Percentiles rank a stretch among this genome's conserved stretches.
These are phyloP conservation scores for Melitaea athalia DNA, from an alignment of 2,888 invertebrate species.

Conservation along the genomic window DNA sequence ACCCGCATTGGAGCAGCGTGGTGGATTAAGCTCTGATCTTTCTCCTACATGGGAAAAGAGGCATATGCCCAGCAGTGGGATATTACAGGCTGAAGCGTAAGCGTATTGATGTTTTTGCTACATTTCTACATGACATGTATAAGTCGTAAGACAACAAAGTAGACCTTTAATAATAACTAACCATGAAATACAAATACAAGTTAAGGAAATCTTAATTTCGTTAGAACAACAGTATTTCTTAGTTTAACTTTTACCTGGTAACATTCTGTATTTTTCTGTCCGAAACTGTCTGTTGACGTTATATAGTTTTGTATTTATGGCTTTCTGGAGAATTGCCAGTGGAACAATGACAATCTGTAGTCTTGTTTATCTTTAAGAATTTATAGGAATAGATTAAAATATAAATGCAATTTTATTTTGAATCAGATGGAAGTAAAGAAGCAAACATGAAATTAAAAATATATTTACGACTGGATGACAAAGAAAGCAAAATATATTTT, in stretches of 20 bases:
- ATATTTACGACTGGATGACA: not conserved
- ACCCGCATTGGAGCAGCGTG: no score
- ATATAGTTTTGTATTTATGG: conserved; percentile 29
- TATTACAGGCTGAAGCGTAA: no score
- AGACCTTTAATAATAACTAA: not conserved
- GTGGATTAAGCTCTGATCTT: no score
- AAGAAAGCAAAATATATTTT: no score
- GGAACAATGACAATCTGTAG: conserved; percentile 31
- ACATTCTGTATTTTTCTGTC: conserved; percentile 23
- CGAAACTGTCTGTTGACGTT: conserved; percentile 28
- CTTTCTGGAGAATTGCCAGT: conserved; percentile 33
- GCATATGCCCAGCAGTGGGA: no score
- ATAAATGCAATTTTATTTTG: not conserved
- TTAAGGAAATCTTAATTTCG: conserved; percentile 4
- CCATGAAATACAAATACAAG: not conserved
- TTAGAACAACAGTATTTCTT: conserved; percentile 20
- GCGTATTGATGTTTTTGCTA: no score
- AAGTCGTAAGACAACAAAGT: no score
- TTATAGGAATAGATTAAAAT: not conserved
- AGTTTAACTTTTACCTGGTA: conserved; percentile 20
- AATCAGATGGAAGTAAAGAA: not conserved
- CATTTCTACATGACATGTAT: no score
- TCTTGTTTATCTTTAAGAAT: conserved; percentile 10
- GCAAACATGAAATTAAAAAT: not conserved
- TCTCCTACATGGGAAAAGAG: no score